A percentile compares a stretch with the other conserved stretches of the same genome.
Conservation (phyloP, 2,888 invertebrate species). For the Melipona bicolor region DNA sequence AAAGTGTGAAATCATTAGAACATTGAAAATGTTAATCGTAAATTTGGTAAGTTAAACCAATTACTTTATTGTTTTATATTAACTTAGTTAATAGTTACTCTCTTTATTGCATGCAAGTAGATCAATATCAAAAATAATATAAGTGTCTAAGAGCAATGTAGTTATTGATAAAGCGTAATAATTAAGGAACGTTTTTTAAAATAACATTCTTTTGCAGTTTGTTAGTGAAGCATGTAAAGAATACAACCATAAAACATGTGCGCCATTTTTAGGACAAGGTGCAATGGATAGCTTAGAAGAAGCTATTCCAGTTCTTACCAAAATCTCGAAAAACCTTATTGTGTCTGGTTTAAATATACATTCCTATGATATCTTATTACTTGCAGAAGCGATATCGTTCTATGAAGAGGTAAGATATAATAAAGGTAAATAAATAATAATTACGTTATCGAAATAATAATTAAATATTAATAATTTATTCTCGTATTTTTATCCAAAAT, state of each 20-base stretch:
- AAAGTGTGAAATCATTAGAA: slow-evolving; percentile 78
- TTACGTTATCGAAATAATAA: not conserved
- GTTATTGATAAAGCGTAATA: not conserved
- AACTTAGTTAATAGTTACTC: not conserved
- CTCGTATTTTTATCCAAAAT: slow-evolving; percentile 7
- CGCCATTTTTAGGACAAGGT: slow-evolving; percentile 76
- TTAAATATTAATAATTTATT: slow-evolving; percentile 4
- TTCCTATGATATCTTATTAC: slow-evolving; percentile 65
- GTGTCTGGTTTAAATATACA: slow-evolving; percentile 76
- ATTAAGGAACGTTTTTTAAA: not conserved
- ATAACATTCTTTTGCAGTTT: slow-evolving; percentile 59
- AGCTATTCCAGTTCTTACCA: slow-evolving; percentile 66
- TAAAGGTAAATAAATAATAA: not conserved
- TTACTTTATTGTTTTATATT: not conserved
- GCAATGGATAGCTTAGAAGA: slow-evolving; percentile 69
- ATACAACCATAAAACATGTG: slow-evolving; percentile 59
- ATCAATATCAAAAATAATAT: not conserved
- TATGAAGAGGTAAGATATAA: slow-evolving; percentile 76
- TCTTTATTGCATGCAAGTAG: not conserved
- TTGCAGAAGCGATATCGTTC: slow-evolving; percentile 76
- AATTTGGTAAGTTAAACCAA: slow-evolving; percentile 75
- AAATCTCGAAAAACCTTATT: slow-evolving; percentile 70
- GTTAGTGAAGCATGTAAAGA: slow-evolving; percentile 71
- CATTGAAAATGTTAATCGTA: slow-evolving; percentile 68
- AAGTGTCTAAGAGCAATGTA: not conserved